Base-by-base conservation (phyloP, 2,888 invertebrate species). In the Macropis europaea region DNA sequence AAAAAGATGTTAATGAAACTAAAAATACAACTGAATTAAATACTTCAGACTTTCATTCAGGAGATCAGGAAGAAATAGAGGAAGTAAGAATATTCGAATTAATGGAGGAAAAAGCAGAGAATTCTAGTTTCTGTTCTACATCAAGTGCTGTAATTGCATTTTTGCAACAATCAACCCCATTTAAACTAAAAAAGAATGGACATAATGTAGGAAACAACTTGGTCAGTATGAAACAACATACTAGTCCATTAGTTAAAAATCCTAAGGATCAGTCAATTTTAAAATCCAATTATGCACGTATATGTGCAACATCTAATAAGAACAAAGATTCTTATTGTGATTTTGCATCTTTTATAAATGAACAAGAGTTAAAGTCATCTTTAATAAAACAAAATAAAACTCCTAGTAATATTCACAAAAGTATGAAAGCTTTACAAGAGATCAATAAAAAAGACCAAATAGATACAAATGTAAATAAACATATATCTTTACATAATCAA, bases 1-100 rank as follows among this genome's bases (percentile, higher is more conserved):
- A 22, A 30, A 40, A 32, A 32, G 24, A 13, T 34, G 15, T 52
- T 17, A 57, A 75, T 43, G 43, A 59, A 47, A 17, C 48, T 5
- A 76, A 75, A 40, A 59, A 64, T 40, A 13, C 34, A 3, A 50
- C 68, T 5, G 86, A 86, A 52, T 63, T 76, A 34, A 85, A 76
- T 42, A 75, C 70, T 28, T 88, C 87, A 17, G 89, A 89, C 61
- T 73, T 84, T 15, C 88, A 89, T 69, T 76, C 81, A 38, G 72
- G 90, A 83, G 85, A 73, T 17, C 91, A 91, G 24, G 91, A 89
- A 83, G 93, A 93, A 88, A 79, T 89, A 1, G 93, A 93, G 30
- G 95, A 95, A 84, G 91, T 96, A 73, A 92, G 93, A 69, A 92
- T 95, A 84, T 97, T 97, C 90, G 96, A 97, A 84, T 87, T 95